Base-by-base conservation (phyloP, 2,797 vertebrate genomes). In the Gila robusta region DNA sequence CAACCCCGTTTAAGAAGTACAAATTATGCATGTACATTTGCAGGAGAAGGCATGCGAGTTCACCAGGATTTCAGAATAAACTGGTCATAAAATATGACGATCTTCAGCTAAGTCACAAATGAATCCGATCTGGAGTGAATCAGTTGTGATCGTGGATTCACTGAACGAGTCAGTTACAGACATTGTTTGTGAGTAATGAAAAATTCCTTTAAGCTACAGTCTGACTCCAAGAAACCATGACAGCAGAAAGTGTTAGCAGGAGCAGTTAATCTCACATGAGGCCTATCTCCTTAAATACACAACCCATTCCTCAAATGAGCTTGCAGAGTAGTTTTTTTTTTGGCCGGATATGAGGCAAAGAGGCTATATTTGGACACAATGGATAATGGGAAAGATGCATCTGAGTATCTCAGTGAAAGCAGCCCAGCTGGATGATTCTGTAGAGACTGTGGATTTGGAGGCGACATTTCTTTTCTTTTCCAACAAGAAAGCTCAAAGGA, bases 321-420 rank as follows among this genome's bases (percentile, higher is more conserved):
- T 77, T 47, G 72, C 73, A 77, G 44, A 49, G 56, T 19, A 37
- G 3, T 4, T 23, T 70, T 32, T 32, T 69, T 54, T 84, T 66
- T 67, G 82, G 82, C 73, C 49, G 17, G 44, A 69, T 84, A 77
- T 84, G 62, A 84, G 82, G 82, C 47, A 69, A 39, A 41, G 62
- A 69, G 47, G 47, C 73, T 84, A 84, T 84, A 78, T 84, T 84
- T 77, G 72, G 82, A 56, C 47, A 67, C 82, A 84, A 54, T 67
- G 59, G 72, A 77, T 83, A 19, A 66, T 39, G 56, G 47, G 62
- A 74, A 66, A 66, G 28, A 67, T 52, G 44, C 23, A 69, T 78
- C 82, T 77, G 28, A 54, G 82, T 23, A 41, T 78, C 73, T 77
- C 44, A 54, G 82, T 23, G 35, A 78, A 78, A 32, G 82, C 32